These are phyloP conservation scores for Theodoxus fluviatilis DNA, from an alignment of 2,888 invertebrate species.

Conservation along the genomic window DNA sequence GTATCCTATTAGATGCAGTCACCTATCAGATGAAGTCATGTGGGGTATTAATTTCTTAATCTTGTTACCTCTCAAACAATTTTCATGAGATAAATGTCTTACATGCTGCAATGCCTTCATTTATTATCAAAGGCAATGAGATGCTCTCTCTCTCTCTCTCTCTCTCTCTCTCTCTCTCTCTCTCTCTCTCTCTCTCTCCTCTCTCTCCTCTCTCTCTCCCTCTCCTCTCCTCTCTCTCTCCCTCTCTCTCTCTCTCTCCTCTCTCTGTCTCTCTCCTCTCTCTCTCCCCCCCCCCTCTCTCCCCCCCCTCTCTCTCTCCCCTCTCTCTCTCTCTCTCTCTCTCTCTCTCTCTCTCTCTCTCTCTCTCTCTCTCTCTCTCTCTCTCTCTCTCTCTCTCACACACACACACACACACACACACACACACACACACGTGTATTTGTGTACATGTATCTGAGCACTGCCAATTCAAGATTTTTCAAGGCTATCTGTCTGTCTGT, in stretches of 20 bases:
- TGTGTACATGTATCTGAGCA: too few relatives aligned
- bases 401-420: conserved; percentile 16
- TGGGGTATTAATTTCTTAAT: too few relatives aligned
- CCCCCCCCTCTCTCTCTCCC: background rate
- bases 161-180: conserved; percentile 23
- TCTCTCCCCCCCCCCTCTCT: background rate
- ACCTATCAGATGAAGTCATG: too few relatives aligned
- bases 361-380: background rate
- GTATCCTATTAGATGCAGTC: too few relatives aligned
- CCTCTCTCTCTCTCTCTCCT: background rate
- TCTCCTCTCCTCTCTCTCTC: background rate
- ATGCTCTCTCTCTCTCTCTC: background rate
- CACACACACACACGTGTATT: conserved; percentile 11
- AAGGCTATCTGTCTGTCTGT: too few relatives aligned
- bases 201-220: background rate
- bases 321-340: background rate
- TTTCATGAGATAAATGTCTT: too few relatives aligned
- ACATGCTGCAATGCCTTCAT: background rate
- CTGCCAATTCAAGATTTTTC: too few relatives aligned
- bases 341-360: background rate
- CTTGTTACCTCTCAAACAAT: too few relatives aligned
- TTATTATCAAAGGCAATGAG: background rate
- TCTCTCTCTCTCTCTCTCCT: conserved; percentile 20
- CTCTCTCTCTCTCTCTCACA: background rate
- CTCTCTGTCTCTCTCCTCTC: background rate